These are phyloP conservation scores for Parthenolecanium corni DNA, from an alignment of 2,888 invertebrate species.

Conservation along the genomic window DNA sequence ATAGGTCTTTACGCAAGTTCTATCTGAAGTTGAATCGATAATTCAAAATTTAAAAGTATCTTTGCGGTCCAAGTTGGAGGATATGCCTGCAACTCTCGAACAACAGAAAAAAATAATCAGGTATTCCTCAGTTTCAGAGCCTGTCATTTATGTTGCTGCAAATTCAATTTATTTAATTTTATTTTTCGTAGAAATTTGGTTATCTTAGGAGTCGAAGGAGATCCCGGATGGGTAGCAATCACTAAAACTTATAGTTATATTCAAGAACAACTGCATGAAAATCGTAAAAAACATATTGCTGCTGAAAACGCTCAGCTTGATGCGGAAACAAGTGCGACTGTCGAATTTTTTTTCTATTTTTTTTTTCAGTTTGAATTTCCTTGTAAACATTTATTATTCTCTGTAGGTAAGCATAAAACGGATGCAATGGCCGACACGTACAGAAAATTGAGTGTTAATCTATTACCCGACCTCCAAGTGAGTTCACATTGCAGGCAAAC, in stretches of 20 bases:
- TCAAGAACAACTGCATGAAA: conserved; percentile 51
- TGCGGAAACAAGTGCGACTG: conserved; percentile 22
- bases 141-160: background rate
- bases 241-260: conserved; percentile 71
- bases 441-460: background rate
- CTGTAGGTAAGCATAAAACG: background rate
- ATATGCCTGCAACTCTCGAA: conserved; percentile 83
- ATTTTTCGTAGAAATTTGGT: conserved; percentile 46
- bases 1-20: conserved; percentile 72
- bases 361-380: too few relatives aligned
- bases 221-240: conserved; percentile 95
- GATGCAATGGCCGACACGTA: background rate
- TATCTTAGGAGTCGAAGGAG: conserved; percentile 64
- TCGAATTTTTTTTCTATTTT: background rate
- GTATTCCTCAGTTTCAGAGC: conserved; percentile 37
- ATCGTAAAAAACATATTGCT: conserved; percentile 52
- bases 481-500: background rate
- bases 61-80: conserved; percentile 68
- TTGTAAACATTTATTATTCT: background rate
- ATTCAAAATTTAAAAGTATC: conserved; percentile 69
- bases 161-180: background rate
- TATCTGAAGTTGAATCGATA: conserved; percentile 81
- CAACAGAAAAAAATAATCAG: conserved; percentile 91
- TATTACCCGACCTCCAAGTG: background rate
- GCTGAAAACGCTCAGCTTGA: conserved; percentile 37